A percentile compares a stretch with the other conserved stretches of the same genome.
These are phyloP conservation scores for Bubalus kerabau DNA, from an alignment of 2,113 vertebrate species.

Conservation along the genomic window DNA sequence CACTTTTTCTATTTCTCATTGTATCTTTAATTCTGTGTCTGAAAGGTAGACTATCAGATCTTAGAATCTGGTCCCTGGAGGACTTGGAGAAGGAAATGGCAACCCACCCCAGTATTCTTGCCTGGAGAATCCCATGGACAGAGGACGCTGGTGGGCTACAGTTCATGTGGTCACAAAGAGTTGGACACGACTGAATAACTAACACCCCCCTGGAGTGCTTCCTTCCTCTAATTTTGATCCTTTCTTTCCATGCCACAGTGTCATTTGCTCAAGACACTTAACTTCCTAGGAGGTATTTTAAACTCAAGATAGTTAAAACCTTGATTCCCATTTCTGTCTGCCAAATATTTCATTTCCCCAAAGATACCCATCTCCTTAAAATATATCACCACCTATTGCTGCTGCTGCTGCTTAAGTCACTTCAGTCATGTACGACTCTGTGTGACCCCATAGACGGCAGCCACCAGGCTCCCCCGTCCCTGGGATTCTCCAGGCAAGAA, in stretches of 20 bases:
- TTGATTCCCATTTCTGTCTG: not conserved
- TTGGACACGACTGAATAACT: accelerated
- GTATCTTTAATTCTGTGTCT: not conserved
- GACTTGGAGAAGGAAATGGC: not conserved
- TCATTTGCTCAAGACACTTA: not conserved
- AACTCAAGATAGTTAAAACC: not conserved
- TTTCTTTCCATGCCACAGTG: not conserved
- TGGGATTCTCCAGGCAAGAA: too few species aligned
- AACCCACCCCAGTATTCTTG: not conserved
- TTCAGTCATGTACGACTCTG: too few species aligned
- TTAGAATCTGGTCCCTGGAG: not conserved
- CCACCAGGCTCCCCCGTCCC: too few species aligned
- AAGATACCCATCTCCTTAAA: not conserved
- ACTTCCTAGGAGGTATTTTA: not conserved
- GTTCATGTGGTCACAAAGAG: not conserved
- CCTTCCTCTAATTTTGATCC: not conserved
- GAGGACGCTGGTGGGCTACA: not conserved
- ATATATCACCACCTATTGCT: not conserved
- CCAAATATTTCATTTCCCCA: not conserved
- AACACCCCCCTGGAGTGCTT: not conserved
- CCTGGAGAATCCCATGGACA: not conserved
- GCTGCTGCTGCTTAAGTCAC: too few species aligned
- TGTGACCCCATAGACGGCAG: too few species aligned
- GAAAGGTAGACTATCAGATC: not conserved
- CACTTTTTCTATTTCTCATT: not conserved